Conservation (phyloP, 2,888 invertebrate genomes). For the Trichopoda pennipes region DNA sequence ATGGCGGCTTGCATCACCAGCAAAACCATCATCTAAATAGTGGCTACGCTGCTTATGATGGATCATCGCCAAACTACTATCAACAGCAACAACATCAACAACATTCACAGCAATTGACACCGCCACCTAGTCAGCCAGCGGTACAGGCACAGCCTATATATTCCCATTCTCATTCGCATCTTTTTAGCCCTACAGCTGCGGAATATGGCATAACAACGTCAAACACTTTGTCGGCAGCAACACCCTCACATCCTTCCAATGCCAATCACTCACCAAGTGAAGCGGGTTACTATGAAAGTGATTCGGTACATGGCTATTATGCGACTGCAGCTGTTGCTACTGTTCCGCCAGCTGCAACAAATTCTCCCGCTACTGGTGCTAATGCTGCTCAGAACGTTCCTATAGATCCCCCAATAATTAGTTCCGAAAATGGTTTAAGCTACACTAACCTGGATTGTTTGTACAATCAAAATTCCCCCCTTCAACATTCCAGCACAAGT, state of each 20-base stretch:
- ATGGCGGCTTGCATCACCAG: constrained; percentile 71
- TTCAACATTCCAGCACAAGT: constrained; percentile 77
- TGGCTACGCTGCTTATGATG: constrained; percentile 74
- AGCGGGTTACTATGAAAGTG: constrained; percentile 79
- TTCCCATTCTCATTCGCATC: constrained; percentile 77
- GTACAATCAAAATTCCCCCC: constrained; percentile 82
- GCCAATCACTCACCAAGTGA: constrained; percentile 79
- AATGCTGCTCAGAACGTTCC: constrained; percentile 72
- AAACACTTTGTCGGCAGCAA: constrained; percentile 74
- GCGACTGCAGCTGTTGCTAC: constrained; percentile 77
- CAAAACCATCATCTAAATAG: constrained; percentile 70
- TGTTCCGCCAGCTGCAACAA: constrained; percentile 74
- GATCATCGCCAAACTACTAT: constrained; percentile 73
- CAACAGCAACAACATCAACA: constrained; percentile 69
- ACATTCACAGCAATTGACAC: constrained; percentile 69
- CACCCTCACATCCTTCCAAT: constrained; percentile 78
- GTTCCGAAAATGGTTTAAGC: constrained; percentile 92
- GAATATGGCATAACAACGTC: constrained; percentile 80
- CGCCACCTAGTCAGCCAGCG: constrained; percentile 70
- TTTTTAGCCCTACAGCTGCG: constrained; percentile 81
- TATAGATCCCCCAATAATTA: constrained; percentile 86
- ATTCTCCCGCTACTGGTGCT: constrained; percentile 74
- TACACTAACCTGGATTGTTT: constrained; percentile 93
- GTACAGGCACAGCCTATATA: constrained; percentile 73
- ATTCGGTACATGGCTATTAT: constrained; percentile 79